These are phyloP conservation scores for Spermophilus dauricus DNA, from an alignment of 2,113 vertebrate genomes.

Conservation along the genomic window DNA sequence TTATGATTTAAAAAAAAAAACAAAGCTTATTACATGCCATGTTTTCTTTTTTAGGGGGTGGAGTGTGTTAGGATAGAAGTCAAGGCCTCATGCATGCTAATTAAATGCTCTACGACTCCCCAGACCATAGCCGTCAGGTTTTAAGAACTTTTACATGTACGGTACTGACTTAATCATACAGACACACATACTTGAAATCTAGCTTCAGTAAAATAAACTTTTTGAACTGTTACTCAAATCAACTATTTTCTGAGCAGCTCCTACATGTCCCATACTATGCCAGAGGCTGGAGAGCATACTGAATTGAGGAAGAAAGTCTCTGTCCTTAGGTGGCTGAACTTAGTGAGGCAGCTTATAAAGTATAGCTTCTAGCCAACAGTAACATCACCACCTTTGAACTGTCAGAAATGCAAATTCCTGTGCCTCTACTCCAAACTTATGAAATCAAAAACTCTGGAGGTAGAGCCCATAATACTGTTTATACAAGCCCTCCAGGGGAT, in stretches of 20 bases:
- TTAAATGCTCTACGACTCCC: not conserved
- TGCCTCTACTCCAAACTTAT: not conserved
- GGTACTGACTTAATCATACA: not conserved
- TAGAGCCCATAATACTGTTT: not conserved
- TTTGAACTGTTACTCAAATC: slow-evolving; percentile 20
- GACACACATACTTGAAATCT: not conserved
- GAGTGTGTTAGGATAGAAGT: too few relatives aligned
- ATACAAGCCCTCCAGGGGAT: not conserved
- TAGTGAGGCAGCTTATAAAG: not conserved
- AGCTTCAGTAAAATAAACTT: slow-evolving; percentile 40
- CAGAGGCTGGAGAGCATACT: not conserved
- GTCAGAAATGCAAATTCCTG: not conserved
- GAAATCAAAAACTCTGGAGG: not conserved
- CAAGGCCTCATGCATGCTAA: not conserved
- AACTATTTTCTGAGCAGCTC: not conserved
- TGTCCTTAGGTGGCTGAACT: not conserved
- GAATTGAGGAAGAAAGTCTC: not conserved
- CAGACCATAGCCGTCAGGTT: not conserved
- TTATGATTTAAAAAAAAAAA: slow-evolving; percentile 1
- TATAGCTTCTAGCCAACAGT: not conserved
- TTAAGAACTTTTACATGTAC: slow-evolving; percentile 9
- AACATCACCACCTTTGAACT: not conserved
- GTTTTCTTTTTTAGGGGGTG: not conserved
- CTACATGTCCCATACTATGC: not conserved
- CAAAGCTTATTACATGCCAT: not conserved